Conservation (phyloP, 1,140 invertebrate genomes). For the Drosophila pandora region DNA sequence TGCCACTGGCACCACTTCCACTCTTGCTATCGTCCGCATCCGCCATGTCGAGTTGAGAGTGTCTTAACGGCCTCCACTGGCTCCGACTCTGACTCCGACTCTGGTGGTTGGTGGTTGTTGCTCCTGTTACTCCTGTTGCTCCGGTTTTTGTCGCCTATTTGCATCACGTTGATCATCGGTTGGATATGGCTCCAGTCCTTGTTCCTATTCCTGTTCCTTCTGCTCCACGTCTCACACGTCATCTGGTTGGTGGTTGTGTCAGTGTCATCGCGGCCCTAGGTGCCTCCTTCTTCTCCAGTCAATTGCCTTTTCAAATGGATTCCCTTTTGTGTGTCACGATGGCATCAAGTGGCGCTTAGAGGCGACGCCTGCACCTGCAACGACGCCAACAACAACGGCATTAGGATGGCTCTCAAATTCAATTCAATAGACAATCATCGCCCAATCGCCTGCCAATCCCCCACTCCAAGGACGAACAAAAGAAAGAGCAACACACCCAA, state of each 20-base stretch:
- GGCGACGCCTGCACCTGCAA: conserved; percentile 54
- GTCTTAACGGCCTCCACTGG: background rate
- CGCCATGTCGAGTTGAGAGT: conserved; percentile 44
- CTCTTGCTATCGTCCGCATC: conserved; percentile 74
- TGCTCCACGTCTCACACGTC: conserved; percentile 35
- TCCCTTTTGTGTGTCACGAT: conserved; percentile 50
- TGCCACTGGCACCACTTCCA: conserved; percentile 30
- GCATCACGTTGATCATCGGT: conserved; percentile 61
- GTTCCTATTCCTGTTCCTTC: conserved; percentile 11
- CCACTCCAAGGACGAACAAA: conserved; percentile 59
- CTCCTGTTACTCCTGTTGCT: conserved; percentile 12
- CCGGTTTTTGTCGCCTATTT: conserved; percentile 51
- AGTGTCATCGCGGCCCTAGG: conserved; percentile 39
- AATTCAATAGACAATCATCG: conserved; percentile 62
- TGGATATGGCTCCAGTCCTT: conserved; percentile 34
- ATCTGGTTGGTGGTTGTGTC: conserved; percentile 45
- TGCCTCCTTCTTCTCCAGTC: conserved; percentile 28
- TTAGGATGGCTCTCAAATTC: conserved; percentile 41
- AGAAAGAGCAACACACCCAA: conserved; percentile 16
- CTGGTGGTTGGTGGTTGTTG: conserved; percentile 34
- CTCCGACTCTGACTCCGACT: conserved; percentile 14
- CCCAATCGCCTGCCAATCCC: conserved; percentile 29
- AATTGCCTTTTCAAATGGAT: conserved; percentile 54
- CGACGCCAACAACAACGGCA: conserved; percentile 37
- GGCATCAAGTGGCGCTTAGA: conserved; percentile 70